These are phyloP conservation scores for Phenacoccus solenopsis DNA, from an alignment of 1,140 invertebrate genomes.

Conservation along the genomic window DNA sequence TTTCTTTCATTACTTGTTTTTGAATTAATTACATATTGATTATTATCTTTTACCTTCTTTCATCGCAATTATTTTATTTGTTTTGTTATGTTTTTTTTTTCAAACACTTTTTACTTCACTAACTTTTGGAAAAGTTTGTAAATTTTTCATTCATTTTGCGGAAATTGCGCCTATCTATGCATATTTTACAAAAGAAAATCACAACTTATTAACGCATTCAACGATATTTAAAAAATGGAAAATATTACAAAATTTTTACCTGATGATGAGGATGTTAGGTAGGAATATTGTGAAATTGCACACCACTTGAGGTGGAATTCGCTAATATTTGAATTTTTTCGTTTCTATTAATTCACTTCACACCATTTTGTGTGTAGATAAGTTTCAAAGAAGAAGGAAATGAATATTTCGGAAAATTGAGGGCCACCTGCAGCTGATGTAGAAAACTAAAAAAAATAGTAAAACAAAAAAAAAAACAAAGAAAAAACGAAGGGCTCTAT, in stretches of 20 bases:
- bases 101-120: no score
- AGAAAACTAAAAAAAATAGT: slow-evolving; percentile 1
- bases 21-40: no score
- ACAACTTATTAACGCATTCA: no score
- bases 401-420: slow-evolving; percentile 11
- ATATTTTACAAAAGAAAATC: no score
- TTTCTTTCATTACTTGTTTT: no score
- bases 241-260: background rate
- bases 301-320: background rate
- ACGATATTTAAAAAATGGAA: background rate
- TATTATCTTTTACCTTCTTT: no score
- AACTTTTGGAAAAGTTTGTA: no score
- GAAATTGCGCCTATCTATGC: no score
- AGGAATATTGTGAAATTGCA: background rate
- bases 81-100: no score
- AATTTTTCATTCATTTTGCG: no score
- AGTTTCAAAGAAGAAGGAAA: slow-evolving; percentile 7
- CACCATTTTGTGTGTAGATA: slow-evolving; percentile 5
- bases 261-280: slow-evolving; percentile 4
- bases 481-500: slow-evolving; percentile 11
- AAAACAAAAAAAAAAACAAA: no score
- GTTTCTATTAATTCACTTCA: background rate
- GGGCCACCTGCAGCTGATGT: background rate
- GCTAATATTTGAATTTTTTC: background rate
- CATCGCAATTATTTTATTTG: no score